Evolutionary conservation across 2,113 vertebrate species (phyloP), one percentile per base, ranked within the genome.

Genomic region (Atlantisia rogersi): DNA sequence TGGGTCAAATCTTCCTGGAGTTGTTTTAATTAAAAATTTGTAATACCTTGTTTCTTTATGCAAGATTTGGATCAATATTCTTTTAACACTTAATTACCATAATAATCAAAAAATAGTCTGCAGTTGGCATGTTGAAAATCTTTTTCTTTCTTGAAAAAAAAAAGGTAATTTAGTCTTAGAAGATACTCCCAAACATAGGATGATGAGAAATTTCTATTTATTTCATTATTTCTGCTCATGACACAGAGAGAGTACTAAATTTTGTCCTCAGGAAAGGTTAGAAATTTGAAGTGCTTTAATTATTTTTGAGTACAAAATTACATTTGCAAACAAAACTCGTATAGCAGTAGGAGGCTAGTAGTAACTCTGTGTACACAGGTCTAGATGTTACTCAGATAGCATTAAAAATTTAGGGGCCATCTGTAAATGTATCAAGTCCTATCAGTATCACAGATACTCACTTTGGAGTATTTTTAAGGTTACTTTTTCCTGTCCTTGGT

Each of bases 51-150:
- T 56, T 81, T 84, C 18, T 50, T 59, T 63, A 39, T 52, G 24
- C 15, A 64, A 52, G 75, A 71, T 90, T 77, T 82, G 55, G 50
- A 90, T 91, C 82, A 75, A 62, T 97, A 82, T 12, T 70, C 73
- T 88, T 95, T 90, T 69, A 88, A 70, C 25, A 64, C 35, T 65
- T 96, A 75, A 70, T 95, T 94, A 64, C 29, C 29, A 32, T 81
- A 82, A 78, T 93, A 3, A 52, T 71, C 26, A 3, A 80, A 48
- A 93, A 90, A 40, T 75, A 84, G 37, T 32, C 59, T 88, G 35
- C 58, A 42, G 31, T 84, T 96, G 42, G 75, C 11, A 58, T 3
- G 3, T 19, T 59, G 58, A 59, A 88, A 79, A 59, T 60, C 4
- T 69, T 55, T 78, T 62, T 70, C 56, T 78, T 69, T 62, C 21